Conservation (phyloP, 1,140 invertebrate species). For the Temnothorax longispinosus region DNA sequence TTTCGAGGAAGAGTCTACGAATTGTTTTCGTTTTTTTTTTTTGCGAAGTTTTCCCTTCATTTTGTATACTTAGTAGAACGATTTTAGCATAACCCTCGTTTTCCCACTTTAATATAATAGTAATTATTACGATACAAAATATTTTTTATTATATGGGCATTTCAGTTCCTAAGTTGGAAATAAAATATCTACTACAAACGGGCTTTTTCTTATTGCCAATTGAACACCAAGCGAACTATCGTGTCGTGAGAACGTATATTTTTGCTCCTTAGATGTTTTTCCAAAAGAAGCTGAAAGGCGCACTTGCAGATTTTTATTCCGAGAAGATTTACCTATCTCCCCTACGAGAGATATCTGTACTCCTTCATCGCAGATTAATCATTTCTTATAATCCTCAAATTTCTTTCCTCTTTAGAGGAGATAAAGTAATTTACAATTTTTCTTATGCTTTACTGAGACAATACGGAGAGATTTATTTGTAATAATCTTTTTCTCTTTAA, state of each 20-base stretch:
- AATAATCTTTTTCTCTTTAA: background rate
- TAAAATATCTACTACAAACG: slow-evolving; percentile 78
- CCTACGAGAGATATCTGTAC: background rate
- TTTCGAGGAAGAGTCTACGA: slow-evolving; percentile 62
- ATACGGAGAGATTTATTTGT: background rate
- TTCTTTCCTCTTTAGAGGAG: background rate
- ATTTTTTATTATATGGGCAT: slow-evolving; percentile 82
- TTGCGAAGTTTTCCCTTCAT: slow-evolving; percentile 73
- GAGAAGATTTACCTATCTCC: background rate
- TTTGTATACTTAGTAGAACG: slow-evolving; percentile 73
- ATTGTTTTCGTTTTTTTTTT: slow-evolving; percentile 64
- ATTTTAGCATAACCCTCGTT: slow-evolving; percentile 74
- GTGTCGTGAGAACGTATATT: background rate
- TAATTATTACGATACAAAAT: slow-evolving; percentile 76
- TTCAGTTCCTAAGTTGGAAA: slow-evolving; percentile 82
- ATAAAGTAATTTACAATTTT: background rate
- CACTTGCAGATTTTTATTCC: background rate
- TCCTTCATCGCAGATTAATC: background rate
- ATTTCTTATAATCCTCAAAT: background rate
- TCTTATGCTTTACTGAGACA: background rate
- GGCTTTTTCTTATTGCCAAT: slow-evolving; percentile 42
- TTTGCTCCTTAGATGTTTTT: background rate
- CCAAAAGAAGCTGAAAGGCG: background rate
- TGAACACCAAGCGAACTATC: background rate
- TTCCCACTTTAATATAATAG: slow-evolving; percentile 77